phyloP scores from a whole-genome alignment of 2,797 vertebrate genomes.

The Xerus rutilus region DNA sequence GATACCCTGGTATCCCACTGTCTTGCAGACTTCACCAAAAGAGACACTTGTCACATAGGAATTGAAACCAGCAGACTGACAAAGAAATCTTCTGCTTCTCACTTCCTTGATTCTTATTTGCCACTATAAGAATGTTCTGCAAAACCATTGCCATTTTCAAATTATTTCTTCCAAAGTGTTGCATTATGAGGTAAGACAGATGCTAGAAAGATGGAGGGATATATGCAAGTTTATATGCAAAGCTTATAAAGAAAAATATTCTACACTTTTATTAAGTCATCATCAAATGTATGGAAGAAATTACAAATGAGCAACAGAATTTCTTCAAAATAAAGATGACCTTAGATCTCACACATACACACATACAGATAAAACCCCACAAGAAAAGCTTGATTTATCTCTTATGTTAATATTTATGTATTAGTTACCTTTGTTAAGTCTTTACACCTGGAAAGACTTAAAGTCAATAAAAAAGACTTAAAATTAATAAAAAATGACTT shows the following conservation, averaged over 20 bases:
- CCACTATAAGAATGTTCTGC: background rate
- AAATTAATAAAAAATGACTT: background rate
- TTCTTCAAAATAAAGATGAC: slow-evolving; percentile 53
- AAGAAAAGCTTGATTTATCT: background rate
- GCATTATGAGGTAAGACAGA: background rate
- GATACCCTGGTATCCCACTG: background rate
- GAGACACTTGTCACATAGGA: background rate
- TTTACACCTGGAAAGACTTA: background rate
- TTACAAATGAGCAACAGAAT: background rate
- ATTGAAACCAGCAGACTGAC: background rate
- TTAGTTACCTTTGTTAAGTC: background rate
- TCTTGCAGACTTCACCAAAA: background rate
- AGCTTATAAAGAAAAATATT: background rate
- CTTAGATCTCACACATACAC: background rate
- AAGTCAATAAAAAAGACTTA: background rate
- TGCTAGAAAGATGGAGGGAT: background rate
- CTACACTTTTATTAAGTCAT: background rate
- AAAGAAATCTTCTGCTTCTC: background rate
- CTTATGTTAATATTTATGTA: background rate
- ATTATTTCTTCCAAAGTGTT: background rate
- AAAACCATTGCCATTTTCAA: background rate
- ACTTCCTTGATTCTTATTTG: background rate
- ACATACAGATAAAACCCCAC: background rate
- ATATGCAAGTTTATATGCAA: background rate
- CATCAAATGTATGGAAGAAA: background rate